Conservation (phyloP, 2,888 invertebrate species). For the Dexiosoma caninum region DNA sequence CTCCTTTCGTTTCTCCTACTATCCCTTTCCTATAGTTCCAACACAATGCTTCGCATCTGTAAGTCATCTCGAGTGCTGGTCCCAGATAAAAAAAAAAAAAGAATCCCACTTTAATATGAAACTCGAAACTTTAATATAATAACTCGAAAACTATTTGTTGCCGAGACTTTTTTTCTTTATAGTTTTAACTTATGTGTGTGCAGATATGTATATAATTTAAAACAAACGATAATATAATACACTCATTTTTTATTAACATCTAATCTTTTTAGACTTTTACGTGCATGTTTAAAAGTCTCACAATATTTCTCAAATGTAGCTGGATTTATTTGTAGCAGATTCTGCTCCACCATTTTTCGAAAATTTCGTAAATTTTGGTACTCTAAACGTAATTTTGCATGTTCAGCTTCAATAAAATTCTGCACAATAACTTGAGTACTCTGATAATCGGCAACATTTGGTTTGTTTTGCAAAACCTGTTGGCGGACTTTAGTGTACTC, state of each 20-base stretch:
- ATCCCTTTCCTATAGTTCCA: no score
- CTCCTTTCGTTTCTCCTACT: no score
- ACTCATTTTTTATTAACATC: constrained; percentile 30
- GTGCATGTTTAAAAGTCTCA: constrained; percentile 41
- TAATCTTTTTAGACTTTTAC: constrained; percentile 40
- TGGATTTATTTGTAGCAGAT: constrained; percentile 66
- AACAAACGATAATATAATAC: background rate
- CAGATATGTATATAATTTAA: no score
- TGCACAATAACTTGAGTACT: constrained; percentile 42
- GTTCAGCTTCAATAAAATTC: constrained; percentile 64
- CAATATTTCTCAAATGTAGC: constrained; percentile 68
- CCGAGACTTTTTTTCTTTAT: no score
- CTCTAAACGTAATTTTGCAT: constrained; percentile 66
- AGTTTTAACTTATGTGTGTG: no score
- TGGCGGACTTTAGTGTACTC: constrained; percentile 64
- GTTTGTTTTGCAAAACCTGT: constrained; percentile 64
- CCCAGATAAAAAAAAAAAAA: no score
- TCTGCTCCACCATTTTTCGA: constrained; percentile 68
- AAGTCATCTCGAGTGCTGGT: no score
- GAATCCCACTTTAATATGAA: no score
- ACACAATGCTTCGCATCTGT: no score
- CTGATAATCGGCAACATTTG: constrained; percentile 35
- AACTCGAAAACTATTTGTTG: no score
- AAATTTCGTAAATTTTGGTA: constrained; percentile 67
- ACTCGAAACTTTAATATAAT: no score